Percentiles rank a stretch among this genome's conserved stretches.
Conservation (phyloP, 2,797 vertebrate genomes). For the Chelon labrosus region DNA sequence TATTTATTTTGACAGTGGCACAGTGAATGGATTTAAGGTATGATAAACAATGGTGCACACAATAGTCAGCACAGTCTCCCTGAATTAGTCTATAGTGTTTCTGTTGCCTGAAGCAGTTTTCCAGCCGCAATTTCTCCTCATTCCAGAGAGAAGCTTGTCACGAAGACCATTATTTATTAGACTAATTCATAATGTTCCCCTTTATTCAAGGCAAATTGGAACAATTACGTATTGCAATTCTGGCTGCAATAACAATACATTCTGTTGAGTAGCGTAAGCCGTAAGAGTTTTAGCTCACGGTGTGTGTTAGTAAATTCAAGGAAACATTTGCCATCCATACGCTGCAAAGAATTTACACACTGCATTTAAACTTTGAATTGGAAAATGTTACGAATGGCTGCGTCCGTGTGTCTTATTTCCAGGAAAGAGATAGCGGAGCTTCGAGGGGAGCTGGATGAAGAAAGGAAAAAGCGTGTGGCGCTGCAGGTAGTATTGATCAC, state of each 20-base stretch:
- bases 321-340: background rate
- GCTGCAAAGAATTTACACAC: background rate
- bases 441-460: slow-evolving; percentile 91
- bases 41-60: background rate
- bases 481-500: slow-evolving; percentile 88
- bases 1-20: background rate
- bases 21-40: background rate
- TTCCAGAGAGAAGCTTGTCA: background rate
- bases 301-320: background rate
- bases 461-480: slow-evolving; percentile 86
- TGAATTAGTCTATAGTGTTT: background rate
- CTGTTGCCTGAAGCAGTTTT: background rate
- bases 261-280: background rate
- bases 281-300: background rate
- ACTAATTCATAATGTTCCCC: background rate
- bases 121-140: too few species aligned
- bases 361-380: background rate
- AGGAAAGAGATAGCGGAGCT: slow-evolving; percentile 95
- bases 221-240: background rate
- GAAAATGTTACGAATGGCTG: background rate
- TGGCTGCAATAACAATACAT: background rate
- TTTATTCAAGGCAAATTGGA: background rate
- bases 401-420: slow-evolving; percentile 44
- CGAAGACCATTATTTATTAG: background rate
- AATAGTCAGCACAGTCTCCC: background rate